These are phyloP conservation scores for Chelonoidis abingdonii DNA, from an alignment of 2,113 vertebrate genomes.

Conservation along the genomic window DNA sequence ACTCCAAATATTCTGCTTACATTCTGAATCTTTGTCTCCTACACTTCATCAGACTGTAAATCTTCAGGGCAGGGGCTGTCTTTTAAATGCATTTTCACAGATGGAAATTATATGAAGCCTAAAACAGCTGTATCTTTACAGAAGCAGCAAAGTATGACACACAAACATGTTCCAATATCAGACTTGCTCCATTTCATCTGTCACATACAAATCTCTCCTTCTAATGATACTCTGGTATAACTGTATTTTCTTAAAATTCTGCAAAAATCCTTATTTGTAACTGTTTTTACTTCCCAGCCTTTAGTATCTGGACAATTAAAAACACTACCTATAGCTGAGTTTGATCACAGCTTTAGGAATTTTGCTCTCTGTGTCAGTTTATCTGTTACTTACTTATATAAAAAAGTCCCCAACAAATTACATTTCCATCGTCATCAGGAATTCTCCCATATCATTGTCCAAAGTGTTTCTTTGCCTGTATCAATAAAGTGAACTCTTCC, in stretches of 20 bases:
- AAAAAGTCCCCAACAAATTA: not conserved
- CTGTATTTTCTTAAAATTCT: not conserved
- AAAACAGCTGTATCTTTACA: not conserved
- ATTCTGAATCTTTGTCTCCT: not conserved
- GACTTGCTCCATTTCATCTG: constrained; percentile 21
- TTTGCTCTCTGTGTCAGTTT: constrained; percentile 18
- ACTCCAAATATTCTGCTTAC: not conserved
- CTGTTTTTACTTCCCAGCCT: constrained; percentile 5
- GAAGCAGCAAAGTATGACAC: not conserved
- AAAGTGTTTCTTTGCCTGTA: not conserved
- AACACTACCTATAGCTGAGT: not conserved
- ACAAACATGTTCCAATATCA: not conserved
- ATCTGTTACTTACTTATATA: constrained; percentile 23
- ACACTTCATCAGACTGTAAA: not conserved
- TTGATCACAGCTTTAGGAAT: not conserved
- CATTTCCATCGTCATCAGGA: constrained; percentile 40
- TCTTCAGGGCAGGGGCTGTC: constrained; percentile 12
- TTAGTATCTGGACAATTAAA: not conserved
- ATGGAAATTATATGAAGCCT: not conserved
- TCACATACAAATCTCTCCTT: not conserved
- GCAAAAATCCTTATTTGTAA: not conserved
- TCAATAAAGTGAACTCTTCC: not conserved
- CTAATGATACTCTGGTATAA: constrained; percentile 1
- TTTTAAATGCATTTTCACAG: not conserved
- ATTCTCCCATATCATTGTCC: not conserved